Evolutionary conservation across 2,113 vertebrate genomes (phyloP).

Genomic region (Stegastes partitus): DNA sequence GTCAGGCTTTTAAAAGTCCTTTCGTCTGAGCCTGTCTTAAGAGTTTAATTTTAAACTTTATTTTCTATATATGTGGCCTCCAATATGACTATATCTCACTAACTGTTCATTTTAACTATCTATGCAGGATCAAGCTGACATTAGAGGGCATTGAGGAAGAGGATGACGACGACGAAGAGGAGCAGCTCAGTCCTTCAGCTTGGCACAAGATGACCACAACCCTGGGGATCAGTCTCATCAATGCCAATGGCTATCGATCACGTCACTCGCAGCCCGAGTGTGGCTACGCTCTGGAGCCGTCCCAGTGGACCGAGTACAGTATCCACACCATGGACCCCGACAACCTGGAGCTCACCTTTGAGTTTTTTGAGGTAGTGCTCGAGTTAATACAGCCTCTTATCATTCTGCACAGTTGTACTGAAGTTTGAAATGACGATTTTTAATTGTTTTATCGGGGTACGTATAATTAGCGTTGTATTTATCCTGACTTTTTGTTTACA

Average conservation of each 20-base stretch:
- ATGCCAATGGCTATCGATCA: conserved; percentile 87
- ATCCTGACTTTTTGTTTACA: conserved; percentile 64
- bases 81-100: too few relatives aligned
- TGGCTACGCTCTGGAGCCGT: conserved; percentile 91
- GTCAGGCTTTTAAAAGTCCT: too few relatives aligned
- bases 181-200: conserved; percentile 80
- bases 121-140: conserved; percentile 87
- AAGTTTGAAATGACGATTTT: background rate
- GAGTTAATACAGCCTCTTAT: background rate
- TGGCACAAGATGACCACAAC: conserved; percentile 91
- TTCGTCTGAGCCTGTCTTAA: too few relatives aligned
- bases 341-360: conserved; percentile 96
- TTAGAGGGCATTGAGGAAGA: conserved; percentile 95
- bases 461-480: background rate
- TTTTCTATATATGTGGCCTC: too few relatives aligned
- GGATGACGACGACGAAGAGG: conserved; percentile 87
- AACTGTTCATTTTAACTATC: background rate
- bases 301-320: conserved; percentile 94
- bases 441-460: background rate
- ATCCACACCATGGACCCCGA: conserved; percentile 98
- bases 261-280: conserved; percentile 96
- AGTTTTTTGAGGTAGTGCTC: conserved; percentile 95
- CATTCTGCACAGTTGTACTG: background rate
- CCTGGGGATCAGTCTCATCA: conserved; percentile 93
- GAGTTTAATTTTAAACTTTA: too few relatives aligned